Evolutionary conservation across 2,797 vertebrate genomes (phyloP).

Genomic region (Morus bassanus): DNA sequence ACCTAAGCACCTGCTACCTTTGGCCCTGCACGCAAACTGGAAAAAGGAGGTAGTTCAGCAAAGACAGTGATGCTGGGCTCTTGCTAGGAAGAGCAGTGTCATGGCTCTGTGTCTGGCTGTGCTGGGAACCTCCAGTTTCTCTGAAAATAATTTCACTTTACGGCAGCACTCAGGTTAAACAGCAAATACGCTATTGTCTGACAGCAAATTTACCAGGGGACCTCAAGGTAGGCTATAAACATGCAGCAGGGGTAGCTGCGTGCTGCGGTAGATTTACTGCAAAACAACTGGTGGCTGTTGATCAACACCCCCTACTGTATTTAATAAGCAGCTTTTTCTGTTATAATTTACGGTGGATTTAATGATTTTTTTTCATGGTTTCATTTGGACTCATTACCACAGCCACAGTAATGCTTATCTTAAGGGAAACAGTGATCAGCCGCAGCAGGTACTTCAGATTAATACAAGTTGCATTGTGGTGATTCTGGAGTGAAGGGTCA

Average conservation of each 20-base stretch:
- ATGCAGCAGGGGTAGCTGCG: neutral
- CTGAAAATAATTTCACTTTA: neutral
- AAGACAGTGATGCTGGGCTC: neutral
- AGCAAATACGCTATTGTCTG: neutral
- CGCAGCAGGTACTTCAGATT: neutral
- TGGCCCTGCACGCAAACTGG: neutral
- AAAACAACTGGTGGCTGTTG: neutral
- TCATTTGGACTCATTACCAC: neutral
- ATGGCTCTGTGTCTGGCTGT: neutral
- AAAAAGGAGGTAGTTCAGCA: neutral
- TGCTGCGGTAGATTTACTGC: neutral
- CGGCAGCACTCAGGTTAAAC: neutral
- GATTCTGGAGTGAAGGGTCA: constrained; percentile 32
- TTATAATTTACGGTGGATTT: neutral
- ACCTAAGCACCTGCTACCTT: neutral
- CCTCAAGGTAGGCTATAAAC: neutral
- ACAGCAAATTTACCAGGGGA: neutral
- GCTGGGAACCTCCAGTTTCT: neutral
- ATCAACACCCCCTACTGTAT: neutral
- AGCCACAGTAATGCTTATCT: constrained; percentile 12
- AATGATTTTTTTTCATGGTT: neutral
- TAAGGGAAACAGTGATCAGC: constrained; percentile 26
- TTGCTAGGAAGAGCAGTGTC: neutral
- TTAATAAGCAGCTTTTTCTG: neutral
- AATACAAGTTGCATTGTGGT: constrained; percentile 28